These are phyloP conservation scores for Octodon degus DNA, from an alignment of 2,113 vertebrate genomes.

Conservation along the genomic window DNA sequence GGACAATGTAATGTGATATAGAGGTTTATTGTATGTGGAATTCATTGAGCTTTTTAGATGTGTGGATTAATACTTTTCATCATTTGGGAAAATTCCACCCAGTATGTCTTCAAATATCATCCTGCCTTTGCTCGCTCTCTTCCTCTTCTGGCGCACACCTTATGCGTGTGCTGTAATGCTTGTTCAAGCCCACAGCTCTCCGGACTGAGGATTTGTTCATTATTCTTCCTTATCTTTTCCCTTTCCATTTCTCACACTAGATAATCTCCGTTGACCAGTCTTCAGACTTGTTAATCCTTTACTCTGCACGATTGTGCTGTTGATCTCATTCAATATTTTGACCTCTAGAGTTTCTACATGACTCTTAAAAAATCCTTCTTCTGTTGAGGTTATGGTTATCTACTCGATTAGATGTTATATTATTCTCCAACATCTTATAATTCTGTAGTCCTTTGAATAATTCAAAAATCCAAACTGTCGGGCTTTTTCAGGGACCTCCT, in stretches of 20 bases:
- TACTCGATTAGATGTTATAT: neutral
- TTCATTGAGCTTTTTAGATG: neutral
- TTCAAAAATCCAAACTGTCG: neutral
- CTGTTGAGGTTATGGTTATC: conserved; percentile 34
- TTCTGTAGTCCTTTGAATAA: conserved; percentile 14
- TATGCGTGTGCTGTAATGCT: neutral
- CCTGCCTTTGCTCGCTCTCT: neutral
- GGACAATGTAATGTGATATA: neutral
- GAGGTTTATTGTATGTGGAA: conserved; percentile 16
- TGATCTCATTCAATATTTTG: neutral
- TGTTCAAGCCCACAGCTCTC: neutral
- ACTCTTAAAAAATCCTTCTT: neutral
- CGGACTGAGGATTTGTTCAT: neutral
- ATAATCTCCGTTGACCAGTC: neutral
- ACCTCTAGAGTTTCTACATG: neutral
- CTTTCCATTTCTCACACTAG: neutral
- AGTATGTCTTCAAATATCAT: neutral
- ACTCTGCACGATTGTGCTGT: neutral
- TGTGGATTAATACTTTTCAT: neutral
- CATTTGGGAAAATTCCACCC: neutral
- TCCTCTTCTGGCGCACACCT: neutral
- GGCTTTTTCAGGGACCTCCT: neutral
- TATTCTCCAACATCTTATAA: conserved; percentile 38
- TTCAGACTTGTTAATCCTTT: neutral
- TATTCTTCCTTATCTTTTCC: neutral